Percentiles rank a stretch among this genome's conserved stretches.
Evolutionary conservation across 2,797 vertebrate genomes (phyloP).

Genomic region (Poeciliopsis presidionis): DNA sequence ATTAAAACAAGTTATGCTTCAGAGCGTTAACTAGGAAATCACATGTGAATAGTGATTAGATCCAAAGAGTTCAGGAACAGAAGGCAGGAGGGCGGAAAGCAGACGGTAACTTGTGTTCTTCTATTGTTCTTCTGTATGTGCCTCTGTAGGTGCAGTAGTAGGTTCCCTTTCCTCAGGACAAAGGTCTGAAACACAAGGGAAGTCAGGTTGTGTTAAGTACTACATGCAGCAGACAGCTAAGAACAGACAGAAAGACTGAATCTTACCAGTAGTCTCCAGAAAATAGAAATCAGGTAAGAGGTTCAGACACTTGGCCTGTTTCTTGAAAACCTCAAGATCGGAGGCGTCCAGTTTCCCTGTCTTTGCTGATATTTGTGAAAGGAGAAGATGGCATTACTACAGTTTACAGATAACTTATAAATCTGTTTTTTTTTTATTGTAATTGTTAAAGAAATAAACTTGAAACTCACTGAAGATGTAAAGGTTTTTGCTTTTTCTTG

Average conservation of each 20-base stretch:
- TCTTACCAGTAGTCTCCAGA: slow-evolving; percentile 30
- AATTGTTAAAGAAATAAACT: neutral
- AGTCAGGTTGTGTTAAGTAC: neutral
- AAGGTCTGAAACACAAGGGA: slow-evolving; percentile 44
- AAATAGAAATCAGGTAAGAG: slow-evolving; percentile 30
- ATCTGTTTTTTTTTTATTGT: neutral
- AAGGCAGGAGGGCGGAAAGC: neutral
- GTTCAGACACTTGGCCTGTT: slow-evolving; percentile 54
- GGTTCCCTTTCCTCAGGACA: slow-evolving; percentile 33
- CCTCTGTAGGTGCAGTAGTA: neutral
- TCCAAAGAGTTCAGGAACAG: neutral
- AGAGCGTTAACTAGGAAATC: neutral
- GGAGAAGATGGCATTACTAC: neutral
- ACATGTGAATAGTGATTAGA: slow-evolving; percentile 4
- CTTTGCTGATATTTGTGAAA: slow-evolving; percentile 40
- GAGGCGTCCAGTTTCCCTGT: slow-evolving; percentile 22
- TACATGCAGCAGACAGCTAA: neutral
- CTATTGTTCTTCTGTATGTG: slow-evolving; percentile 19
- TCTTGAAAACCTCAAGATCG: slow-evolving; percentile 50
- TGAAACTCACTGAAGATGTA: slow-evolving; percentile 57
- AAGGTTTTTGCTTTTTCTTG: slow-evolving; percentile 21
- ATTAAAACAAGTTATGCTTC: neutral
- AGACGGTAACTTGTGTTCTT: neutral
- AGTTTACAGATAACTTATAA: neutral
- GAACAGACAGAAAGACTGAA: neutral